Percentiles rank a stretch among this genome's conserved stretches.
Evolutionary conservation across 2,888 invertebrate species (phyloP).

Genomic region (Drosophila mayaguana): DNA sequence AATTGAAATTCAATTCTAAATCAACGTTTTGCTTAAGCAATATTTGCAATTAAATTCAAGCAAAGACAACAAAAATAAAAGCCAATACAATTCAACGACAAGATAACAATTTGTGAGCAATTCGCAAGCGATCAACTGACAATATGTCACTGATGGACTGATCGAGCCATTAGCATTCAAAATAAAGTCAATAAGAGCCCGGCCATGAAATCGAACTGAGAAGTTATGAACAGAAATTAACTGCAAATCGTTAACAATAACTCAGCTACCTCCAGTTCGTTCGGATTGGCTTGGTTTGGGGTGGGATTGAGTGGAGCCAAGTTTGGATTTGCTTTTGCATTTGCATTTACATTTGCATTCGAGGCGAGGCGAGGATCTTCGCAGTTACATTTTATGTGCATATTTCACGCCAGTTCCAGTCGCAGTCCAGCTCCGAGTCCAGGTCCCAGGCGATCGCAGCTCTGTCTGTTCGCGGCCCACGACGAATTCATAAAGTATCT

Average conservation of each 20-base stretch:
- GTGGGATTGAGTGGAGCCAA: constrained; percentile 22
- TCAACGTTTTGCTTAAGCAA: not conserved
- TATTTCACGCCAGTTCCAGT: constrained; percentile 80
- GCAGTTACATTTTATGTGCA: constrained; percentile 73
- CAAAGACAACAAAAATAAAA: not conserved
- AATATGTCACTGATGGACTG: constrained; percentile 51
- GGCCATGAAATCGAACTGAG: constrained; percentile 63
- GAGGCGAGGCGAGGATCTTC: constrained; percentile 50
- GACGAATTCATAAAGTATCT: constrained; percentile 82
- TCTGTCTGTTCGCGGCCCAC: constrained; percentile 64
- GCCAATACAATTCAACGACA: no score
- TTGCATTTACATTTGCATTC: constrained; percentile 77
- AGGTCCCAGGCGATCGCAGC: constrained; percentile 9
- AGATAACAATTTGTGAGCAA: constrained; percentile 10
- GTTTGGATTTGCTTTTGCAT: constrained; percentile 25
- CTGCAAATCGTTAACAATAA: constrained; percentile 84
- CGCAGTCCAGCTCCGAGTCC: not conserved
- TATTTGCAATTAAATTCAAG: not conserved
- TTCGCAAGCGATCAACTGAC: constrained; percentile 27
- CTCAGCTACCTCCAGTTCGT: no score
- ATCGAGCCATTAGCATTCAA: constrained; percentile 74
- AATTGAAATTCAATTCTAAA: not conserved
- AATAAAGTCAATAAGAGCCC: constrained; percentile 71
- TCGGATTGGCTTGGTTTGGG: constrained; percentile 1
- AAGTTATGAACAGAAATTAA: constrained; percentile 79